Conservation (phyloP, 1,140 invertebrate species). For the Nomia melanderi region DNA sequence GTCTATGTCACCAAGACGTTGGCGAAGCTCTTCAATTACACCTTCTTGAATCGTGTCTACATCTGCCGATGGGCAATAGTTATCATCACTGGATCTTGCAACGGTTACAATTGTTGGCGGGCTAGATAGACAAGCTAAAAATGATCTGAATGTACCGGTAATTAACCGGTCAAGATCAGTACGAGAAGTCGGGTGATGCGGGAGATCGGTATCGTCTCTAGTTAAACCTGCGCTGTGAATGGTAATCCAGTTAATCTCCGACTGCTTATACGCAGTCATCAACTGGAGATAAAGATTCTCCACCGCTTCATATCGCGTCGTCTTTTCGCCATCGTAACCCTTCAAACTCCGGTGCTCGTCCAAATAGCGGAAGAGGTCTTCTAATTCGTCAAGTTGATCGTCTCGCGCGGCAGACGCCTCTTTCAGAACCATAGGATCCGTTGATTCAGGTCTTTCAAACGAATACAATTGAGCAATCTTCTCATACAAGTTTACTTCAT, state of each 20-base stretch:
- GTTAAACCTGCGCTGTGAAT: slow-evolving; percentile 93
- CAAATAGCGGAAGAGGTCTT: slow-evolving; percentile 84
- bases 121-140: slow-evolving; percentile 84
- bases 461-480: slow-evolving; percentile 79
- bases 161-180: slow-evolving; percentile 86
- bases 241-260: slow-evolving; percentile 88
- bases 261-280: slow-evolving; percentile 80
- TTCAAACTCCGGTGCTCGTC: slow-evolving; percentile 82
- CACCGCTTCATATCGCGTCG: slow-evolving; percentile 79
- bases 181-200: slow-evolving; percentile 88
- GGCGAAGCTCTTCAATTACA: slow-evolving; percentile 81
- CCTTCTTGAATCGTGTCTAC: slow-evolving; percentile 87
- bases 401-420: slow-evolving; percentile 79
- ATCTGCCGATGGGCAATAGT: slow-evolving; percentile 91
- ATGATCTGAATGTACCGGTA: slow-evolving; percentile 80
- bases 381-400: slow-evolving; percentile 83
- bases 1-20: slow-evolving; percentile 69
- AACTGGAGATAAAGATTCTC: slow-evolving; percentile 79
- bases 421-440: slow-evolving; percentile 78
- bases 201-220: slow-evolving; percentile 89
- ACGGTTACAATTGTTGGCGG: slow-evolving; percentile 89
- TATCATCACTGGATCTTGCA: slow-evolving; percentile 90
- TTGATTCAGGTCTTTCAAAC: slow-evolving; percentile 69
- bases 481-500: slow-evolving; percentile 86
- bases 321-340: slow-evolving; percentile 77